These are phyloP conservation scores for Himalopsyche kuldschensis DNA, from an alignment of 2,888 invertebrate species.

Conservation along the genomic window DNA sequence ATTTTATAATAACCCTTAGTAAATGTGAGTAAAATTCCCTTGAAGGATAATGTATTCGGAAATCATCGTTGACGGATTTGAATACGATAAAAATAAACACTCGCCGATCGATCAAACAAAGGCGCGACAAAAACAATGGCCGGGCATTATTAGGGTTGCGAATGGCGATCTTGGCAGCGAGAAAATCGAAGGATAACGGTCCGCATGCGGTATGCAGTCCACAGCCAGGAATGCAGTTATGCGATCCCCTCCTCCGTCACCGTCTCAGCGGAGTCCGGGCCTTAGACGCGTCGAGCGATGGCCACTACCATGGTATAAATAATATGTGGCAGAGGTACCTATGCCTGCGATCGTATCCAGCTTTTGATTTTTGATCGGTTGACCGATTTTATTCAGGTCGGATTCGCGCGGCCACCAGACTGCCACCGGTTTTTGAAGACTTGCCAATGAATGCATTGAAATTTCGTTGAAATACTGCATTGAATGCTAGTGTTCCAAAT, in stretches of 20 bases:
- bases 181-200: background rate
- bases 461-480: background rate
- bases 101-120: background rate
- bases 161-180: background rate
- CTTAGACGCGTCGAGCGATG: background rate
- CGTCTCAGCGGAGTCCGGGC: background rate
- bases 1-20: too few relatives aligned
- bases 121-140: background rate
- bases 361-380: background rate
- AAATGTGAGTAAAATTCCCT: too few relatives aligned
- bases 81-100: too few relatives aligned
- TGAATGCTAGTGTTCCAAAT: too few relatives aligned
- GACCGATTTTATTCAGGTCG: background rate
- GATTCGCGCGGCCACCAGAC: background rate
- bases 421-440: background rate
- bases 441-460: background rate
- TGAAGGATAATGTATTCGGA: too few relatives aligned
- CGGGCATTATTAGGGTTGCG: background rate
- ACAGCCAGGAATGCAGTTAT: background rate
- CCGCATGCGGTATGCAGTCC: background rate
- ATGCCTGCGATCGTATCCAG: background rate
- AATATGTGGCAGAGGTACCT: background rate
- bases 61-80: too few relatives aligned
- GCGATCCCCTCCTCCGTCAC: background rate
- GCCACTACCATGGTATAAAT: background rate